Conservation (phyloP, 2,797 vertebrate genomes). For the Mastacembelus armatus region DNA sequence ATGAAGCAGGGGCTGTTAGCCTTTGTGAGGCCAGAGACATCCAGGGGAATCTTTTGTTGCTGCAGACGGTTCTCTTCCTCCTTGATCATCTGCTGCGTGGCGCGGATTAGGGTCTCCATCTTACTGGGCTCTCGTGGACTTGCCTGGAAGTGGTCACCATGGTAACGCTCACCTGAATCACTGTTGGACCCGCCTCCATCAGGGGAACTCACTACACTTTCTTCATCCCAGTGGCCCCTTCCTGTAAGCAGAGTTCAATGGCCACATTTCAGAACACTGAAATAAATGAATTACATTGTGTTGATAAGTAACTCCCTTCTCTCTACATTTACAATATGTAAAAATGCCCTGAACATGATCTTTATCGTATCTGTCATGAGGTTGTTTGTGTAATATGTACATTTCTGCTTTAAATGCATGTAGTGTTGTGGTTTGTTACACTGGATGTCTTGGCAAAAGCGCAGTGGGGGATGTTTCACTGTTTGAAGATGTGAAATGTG, state of each 20-base stretch:
- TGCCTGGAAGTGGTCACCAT: conserved; percentile 88
- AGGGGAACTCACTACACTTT: conserved; percentile 93
- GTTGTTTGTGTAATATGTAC: conserved; percentile 9
- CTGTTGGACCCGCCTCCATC: conserved; percentile 94
- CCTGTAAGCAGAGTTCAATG: conserved; percentile 76
- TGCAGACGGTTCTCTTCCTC: conserved; percentile 94
- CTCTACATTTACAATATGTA: neutral
- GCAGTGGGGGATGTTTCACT: conserved; percentile 55
- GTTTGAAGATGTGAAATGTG: conserved; percentile 75
- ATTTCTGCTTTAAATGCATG: conserved; percentile 43
- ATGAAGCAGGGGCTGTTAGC: conserved; percentile 87
- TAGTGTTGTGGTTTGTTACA: conserved; percentile 38
- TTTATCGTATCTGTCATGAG: neutral
- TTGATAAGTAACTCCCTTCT: conserved; percentile 30
- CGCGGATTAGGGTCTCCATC: conserved; percentile 95
- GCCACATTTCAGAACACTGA: conserved; percentile 34
- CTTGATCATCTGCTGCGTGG: conserved; percentile 97
- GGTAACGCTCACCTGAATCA: conserved; percentile 92
- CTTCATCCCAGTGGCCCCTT: conserved; percentile 94
- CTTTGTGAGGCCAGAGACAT: conserved; percentile 88
- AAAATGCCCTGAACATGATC: conserved; percentile 9
- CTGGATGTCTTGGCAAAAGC: conserved; percentile 57
- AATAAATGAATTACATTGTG: conserved; percentile 36
- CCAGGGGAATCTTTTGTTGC: conserved; percentile 86
- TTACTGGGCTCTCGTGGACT: conserved; percentile 94